These are phyloP conservation scores for Tenrec ecaudatus DNA, from an alignment of 2,113 vertebrate species.

Conservation along the genomic window DNA sequence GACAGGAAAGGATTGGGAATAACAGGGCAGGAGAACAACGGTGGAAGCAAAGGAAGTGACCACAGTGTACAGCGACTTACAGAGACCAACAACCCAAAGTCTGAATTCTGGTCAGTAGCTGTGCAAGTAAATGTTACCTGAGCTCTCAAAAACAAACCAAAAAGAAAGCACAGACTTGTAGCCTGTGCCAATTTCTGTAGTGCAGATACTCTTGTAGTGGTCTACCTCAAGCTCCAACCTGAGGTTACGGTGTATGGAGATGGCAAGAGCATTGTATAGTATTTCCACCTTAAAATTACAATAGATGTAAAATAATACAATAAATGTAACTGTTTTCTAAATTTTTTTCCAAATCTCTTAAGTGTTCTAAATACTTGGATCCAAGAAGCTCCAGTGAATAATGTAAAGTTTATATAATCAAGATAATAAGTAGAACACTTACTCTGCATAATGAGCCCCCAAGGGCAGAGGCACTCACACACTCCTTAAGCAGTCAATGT, in stretches of 20 bases:
- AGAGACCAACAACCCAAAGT: not conserved
- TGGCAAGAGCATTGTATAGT: not conserved
- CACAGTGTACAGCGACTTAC: not conserved
- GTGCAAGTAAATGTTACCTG: not conserved
- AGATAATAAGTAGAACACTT: no score
- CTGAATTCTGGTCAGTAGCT: not conserved
- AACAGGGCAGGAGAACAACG: not conserved
- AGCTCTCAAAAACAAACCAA: not conserved
- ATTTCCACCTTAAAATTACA: not conserved
- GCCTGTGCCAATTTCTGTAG: not conserved
- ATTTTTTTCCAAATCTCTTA: no score
- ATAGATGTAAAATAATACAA: not conserved
- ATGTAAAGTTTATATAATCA: no score
- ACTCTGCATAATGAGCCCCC: no score
- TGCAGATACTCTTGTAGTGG: not conserved
- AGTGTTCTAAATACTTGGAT: no score
- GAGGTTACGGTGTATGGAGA: not conserved
- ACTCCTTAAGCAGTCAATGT: no score
- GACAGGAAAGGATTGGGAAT: not conserved
- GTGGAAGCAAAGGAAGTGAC: not conserved
- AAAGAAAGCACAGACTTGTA: not conserved
- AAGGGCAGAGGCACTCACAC: no score
- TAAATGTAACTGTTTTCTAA: not conserved
- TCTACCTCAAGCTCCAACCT: not conserved
- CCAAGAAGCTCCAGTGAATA: no score